Conservation (phyloP, 2,113 vertebrate genomes). For the Eretmochelys imbricata region DNA sequence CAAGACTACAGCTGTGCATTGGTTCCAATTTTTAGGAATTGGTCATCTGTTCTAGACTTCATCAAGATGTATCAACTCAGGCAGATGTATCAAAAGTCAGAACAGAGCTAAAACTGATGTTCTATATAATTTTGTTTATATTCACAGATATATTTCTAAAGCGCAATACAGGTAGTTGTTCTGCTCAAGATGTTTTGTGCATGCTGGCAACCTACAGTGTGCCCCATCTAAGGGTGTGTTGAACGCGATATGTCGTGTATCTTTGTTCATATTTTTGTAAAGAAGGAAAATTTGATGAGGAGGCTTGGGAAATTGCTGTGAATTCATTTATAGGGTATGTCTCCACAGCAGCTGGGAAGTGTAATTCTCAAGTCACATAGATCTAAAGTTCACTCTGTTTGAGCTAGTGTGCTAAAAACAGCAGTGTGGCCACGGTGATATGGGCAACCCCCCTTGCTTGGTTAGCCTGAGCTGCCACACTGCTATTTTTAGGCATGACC, state of each 20-base stretch:
- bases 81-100: not conserved
- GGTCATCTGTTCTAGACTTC: rapidly evolving
- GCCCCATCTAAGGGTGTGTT: not conserved
- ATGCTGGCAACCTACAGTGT: not conserved
- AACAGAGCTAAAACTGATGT: not conserved
- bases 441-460: not conserved
- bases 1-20: rapidly evolving
- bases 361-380: not conserved
- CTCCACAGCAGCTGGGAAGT: not conserved
- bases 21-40: not conserved
- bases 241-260: rapidly evolving
- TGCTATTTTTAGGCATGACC: not conserved
- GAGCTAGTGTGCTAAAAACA: not conserved
- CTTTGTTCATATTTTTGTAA: not conserved
- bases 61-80: not conserved
- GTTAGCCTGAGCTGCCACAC: not conserved
- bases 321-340: not conserved
- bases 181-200: not conserved
- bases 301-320: not conserved
- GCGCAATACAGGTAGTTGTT: not conserved
- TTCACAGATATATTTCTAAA: not conserved
- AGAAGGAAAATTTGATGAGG: not conserved
- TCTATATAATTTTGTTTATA: not conserved
- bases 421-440: not conserved
- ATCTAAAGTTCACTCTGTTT: not conserved